Conservation (phyloP, 2,113 vertebrate genomes). For the Mormyrus lacerda region DNA sequence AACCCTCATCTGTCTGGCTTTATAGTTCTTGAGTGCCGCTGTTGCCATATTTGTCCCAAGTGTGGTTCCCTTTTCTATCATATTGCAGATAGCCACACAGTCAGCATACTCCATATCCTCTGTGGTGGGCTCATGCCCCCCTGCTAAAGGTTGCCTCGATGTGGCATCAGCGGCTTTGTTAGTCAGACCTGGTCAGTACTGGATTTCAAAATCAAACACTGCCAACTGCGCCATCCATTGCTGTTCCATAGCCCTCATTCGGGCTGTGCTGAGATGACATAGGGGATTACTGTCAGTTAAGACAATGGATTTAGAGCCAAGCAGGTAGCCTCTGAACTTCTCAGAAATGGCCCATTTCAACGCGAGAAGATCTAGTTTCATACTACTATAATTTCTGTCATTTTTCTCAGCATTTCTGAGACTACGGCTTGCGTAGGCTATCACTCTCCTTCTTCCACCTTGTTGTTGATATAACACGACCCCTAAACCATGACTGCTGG, state of each 20-base stretch:
- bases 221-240: background rate
- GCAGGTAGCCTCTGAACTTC: background rate
- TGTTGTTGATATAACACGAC: background rate
- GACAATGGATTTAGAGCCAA: background rate
- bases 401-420: background rate
- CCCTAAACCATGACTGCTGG: background rate
- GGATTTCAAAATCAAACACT: background rate
- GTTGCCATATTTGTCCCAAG: background rate
- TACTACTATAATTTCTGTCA: background rate
- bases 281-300: background rate
- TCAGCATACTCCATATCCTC: background rate
- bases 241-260: background rate
- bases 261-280: background rate
- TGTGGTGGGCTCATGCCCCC: too few relatives aligned
- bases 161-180: background rate
- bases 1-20: background rate
- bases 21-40: background rate
- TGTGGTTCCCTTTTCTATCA: background rate
- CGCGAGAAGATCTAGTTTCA: background rate
- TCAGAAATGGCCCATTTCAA: background rate
- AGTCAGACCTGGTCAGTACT: background rate
- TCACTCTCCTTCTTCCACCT: background rate
- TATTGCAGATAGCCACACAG: background rate
- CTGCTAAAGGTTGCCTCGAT: background rate
- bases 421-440: background rate